phyloP scores from a whole-genome alignment of 2,888 invertebrate species.

The Cloeon dipterum region DNA sequence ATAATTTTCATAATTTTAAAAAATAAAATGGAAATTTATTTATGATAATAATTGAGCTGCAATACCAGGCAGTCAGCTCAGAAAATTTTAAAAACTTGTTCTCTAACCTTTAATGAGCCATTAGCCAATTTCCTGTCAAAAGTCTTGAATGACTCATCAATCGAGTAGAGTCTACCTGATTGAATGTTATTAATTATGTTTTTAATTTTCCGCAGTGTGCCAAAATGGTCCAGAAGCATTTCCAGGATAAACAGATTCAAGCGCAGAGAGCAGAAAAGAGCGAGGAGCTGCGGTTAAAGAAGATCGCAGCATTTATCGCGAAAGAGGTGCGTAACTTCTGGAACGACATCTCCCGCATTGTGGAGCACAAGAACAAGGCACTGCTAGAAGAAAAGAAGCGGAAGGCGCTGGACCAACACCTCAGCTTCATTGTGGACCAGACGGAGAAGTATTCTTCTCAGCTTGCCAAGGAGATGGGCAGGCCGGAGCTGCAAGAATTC shows the following conservation, averaged over 20 bases:
- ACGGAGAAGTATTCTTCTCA: slow-evolving; percentile 91
- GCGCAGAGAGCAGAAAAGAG: slow-evolving; percentile 82
- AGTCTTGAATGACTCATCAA: too few relatives aligned
- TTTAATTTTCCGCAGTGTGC: too few relatives aligned
- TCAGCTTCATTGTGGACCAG: slow-evolving; percentile 94
- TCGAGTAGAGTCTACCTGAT: too few relatives aligned
- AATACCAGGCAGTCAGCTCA: too few relatives aligned
- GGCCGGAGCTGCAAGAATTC: slow-evolving; percentile 4
- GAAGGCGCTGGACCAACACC: slow-evolving; percentile 83
- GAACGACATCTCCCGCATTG: slow-evolving; percentile 89
- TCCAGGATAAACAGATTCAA: slow-evolving; percentile 73
- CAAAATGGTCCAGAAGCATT: slow-evolving; percentile 74
- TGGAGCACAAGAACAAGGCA: slow-evolving; percentile 82
- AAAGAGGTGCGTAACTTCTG: slow-evolving; percentile 89
- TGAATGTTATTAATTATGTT: too few relatives aligned
- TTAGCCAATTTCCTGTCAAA: too few relatives aligned
- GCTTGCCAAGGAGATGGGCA: slow-evolving; percentile 63
- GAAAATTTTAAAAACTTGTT: too few relatives aligned
- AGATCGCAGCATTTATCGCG: slow-evolving; percentile 74
- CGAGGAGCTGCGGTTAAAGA: slow-evolving; percentile 61
- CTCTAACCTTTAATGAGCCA: too few relatives aligned
- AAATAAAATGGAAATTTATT: too few relatives aligned
- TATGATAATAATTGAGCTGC: too few relatives aligned
- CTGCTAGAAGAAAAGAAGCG: slow-evolving; percentile 86
- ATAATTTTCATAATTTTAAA: too few relatives aligned